phyloP scores from a whole-genome alignment of 1,140 invertebrate species.

The Megalonaias nervosa region DNA sequence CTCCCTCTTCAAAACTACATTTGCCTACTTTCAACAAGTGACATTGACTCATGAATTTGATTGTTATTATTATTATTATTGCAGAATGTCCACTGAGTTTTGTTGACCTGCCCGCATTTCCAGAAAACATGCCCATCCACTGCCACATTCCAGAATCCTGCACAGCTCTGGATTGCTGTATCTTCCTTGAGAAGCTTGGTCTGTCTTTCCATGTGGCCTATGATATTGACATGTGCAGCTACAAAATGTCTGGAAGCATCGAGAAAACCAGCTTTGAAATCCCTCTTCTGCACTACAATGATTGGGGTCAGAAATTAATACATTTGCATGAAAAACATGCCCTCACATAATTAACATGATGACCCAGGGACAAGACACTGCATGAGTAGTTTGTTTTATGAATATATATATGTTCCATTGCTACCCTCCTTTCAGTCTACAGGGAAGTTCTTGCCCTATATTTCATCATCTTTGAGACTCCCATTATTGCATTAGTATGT shows the following conservation, averaged over 20 bases:
- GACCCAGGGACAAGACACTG: too few relatives aligned
- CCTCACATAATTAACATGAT: too few relatives aligned
- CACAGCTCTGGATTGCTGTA: slow-evolving; percentile 18
- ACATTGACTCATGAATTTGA: too few relatives aligned
- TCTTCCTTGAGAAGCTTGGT: not conserved
- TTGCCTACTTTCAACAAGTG: not conserved
- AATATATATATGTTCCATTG: too few relatives aligned
- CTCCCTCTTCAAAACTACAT: not conserved
- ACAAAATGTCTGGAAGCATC: slow-evolving; percentile 11
- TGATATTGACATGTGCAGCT: slow-evolving; percentile 19
- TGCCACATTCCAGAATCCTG: slow-evolving; percentile 18
- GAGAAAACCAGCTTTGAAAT: slow-evolving; percentile 16
- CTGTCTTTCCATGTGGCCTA: slow-evolving; percentile 11
- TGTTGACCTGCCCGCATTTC: not conserved
- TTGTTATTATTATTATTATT: not conserved
- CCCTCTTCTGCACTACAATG: not conserved
- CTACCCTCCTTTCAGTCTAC: too few relatives aligned
- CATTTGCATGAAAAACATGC: too few relatives aligned
- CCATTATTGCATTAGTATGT: too few relatives aligned
- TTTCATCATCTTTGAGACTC: too few relatives aligned
- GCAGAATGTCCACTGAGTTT: slow-evolving; percentile 21
- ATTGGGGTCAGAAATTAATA: too few relatives aligned
- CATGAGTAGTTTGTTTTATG: too few relatives aligned
- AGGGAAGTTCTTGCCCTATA: too few relatives aligned
- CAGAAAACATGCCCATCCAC: not conserved